A percentile compares a stretch with the other conserved stretches of the same genome.
Conservation (phyloP, 1,140 invertebrate species). For the Hylaeus anthracinus region DNA sequence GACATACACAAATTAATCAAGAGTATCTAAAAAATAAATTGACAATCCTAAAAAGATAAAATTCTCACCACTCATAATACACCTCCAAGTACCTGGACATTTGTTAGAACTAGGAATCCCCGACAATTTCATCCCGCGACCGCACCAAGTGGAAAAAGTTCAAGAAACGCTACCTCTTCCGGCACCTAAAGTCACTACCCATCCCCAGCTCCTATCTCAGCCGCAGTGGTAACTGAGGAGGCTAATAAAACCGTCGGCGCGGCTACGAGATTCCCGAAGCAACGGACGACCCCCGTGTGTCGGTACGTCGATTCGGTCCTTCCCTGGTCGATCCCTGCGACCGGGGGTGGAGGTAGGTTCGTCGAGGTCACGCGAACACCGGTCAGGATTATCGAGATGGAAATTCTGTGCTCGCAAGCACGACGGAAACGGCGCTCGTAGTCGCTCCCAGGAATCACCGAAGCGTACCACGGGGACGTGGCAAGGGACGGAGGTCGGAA, state of each 20-base stretch:
- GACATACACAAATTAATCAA: too few species aligned
- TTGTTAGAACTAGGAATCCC: too few species aligned
- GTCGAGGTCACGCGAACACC: background rate
- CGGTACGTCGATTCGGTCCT: constrained; percentile 16
- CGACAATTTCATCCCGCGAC: too few species aligned
- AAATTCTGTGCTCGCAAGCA: constrained; percentile 49
- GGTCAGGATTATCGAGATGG: constrained; percentile 53
- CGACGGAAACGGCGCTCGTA: constrained; percentile 41
- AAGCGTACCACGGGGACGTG: constrained; percentile 26
- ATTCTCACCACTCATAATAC: too few species aligned
- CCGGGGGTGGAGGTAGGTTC: background rate
- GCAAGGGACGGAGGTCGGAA: background rate
- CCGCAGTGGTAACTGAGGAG: background rate
- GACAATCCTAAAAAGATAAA: too few species aligned
- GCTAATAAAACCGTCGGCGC: constrained; percentile 1
- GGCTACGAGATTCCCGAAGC: background rate
- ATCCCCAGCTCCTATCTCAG: too few species aligned
- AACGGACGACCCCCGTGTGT: background rate
- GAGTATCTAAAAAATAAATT: too few species aligned
- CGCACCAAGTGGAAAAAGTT: too few species aligned
- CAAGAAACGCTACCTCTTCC: too few species aligned
- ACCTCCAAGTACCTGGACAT: too few species aligned
- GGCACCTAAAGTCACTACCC: too few species aligned
- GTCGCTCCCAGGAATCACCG: constrained; percentile 35
- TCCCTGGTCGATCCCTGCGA: constrained; percentile 10